These are phyloP conservation scores for Pharmacophagus antenor DNA, from an alignment of 2,888 invertebrate species.

Conservation along the genomic window DNA sequence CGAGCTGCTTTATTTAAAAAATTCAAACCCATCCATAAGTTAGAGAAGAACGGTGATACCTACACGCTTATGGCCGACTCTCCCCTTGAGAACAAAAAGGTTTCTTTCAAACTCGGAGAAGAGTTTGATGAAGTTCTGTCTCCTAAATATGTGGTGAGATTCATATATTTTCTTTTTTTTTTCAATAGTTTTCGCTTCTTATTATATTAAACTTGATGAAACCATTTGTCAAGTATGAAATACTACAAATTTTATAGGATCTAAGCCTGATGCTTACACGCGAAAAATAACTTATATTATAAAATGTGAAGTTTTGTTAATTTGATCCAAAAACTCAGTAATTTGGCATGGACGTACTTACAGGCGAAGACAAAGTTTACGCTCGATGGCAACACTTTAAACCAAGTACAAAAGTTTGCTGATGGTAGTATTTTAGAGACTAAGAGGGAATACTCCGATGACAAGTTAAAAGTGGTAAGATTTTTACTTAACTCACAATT, in stretches of 20 bases:
- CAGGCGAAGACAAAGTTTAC: slow-evolving; percentile 9
- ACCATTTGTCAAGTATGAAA: too few relatives aligned
- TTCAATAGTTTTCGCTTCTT: too few relatives aligned
- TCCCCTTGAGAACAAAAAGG: slow-evolving; percentile 33
- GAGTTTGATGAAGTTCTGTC: slow-evolving; percentile 35
- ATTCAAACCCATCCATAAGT: slow-evolving; percentile 37
- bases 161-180: background rate
- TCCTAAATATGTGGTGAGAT: slow-evolving; percentile 31
- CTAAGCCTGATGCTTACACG: too few relatives aligned
- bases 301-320: too few relatives aligned
- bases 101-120: slow-evolving; percentile 44
- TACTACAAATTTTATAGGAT: too few relatives aligned
- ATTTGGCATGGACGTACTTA: background rate
- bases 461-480: slow-evolving; percentile 52
- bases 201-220: too few relatives aligned
- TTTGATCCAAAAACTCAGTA: too few relatives aligned
- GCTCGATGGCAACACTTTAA: background rate
- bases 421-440: slow-evolving; percentile 37
- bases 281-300: too few relatives aligned
- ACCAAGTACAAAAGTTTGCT: slow-evolving; percentile 37
- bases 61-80: slow-evolving; percentile 37
- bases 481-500: too few relatives aligned
- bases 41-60: slow-evolving; percentile 43
- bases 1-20: slow-evolving; percentile 15
- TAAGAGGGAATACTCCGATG: slow-evolving; percentile 50